Evolutionary conservation across 2,113 vertebrate species (phyloP).

Genomic region (Polypterus bichir): DNA sequence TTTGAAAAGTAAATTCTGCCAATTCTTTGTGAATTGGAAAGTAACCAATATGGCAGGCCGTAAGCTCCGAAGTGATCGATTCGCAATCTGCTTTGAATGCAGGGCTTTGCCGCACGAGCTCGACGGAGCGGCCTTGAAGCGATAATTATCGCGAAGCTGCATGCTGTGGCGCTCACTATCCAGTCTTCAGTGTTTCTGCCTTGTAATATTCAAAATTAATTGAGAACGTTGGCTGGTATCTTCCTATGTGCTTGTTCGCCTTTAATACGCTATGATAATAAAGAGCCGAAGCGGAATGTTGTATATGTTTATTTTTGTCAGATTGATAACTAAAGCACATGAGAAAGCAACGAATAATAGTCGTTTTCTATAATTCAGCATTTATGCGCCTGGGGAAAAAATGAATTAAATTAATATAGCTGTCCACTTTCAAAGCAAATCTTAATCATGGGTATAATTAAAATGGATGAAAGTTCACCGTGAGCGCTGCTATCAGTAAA

Average conservation of each 20-base stretch:
- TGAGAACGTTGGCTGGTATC: neutral
- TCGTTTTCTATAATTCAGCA: neutral
- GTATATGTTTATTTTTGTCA: neutral
- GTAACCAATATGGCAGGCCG: too few relatives aligned
- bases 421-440: constrained; percentile 1
- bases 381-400: neutral
- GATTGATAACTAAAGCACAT: neutral
- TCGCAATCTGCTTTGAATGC: neutral
- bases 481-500: neutral
- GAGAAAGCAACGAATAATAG: neutral
- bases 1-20: too few relatives aligned
- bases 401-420: neutral
- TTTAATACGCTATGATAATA: neutral
- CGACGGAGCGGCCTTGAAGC: neutral
- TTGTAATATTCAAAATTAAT: neutral
- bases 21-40: too few relatives aligned
- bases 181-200: neutral
- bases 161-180: neutral
- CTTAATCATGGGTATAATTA: constrained; percentile 3
- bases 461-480: constrained; percentile 4
- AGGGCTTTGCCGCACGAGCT: neutral
- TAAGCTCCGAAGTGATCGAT: neutral
- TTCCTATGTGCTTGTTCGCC: neutral
- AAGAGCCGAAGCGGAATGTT: constrained; percentile 1
- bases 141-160: neutral